Conservation (phyloP, 2,113 vertebrate species). For the Notiomystis cincta region DNA sequence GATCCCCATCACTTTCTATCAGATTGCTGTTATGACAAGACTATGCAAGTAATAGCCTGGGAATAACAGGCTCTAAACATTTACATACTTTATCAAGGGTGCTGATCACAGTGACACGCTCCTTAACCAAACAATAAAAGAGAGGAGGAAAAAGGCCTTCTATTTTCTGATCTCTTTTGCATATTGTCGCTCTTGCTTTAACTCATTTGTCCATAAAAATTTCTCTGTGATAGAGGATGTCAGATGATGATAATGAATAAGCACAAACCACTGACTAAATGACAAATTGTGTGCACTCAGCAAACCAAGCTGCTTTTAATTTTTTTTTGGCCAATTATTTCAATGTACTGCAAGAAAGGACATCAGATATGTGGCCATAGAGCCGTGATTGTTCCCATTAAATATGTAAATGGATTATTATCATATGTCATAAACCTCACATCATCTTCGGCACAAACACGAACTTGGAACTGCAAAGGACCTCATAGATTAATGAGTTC, state of each 20-base stretch:
- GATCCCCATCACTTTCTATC: slow-evolving; percentile 28
- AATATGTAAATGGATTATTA: slow-evolving; percentile 44
- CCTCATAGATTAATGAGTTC: slow-evolving; percentile 27
- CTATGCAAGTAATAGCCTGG: neutral
- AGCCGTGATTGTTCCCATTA: neutral
- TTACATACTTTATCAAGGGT: slow-evolving; percentile 50
- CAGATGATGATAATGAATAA: slow-evolving; percentile 41
- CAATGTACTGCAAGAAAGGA: slow-evolving; percentile 21
- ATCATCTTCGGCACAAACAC: neutral
- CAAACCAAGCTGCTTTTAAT: neutral
- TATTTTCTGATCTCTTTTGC: slow-evolving; percentile 34
- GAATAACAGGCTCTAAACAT: slow-evolving; percentile 27
- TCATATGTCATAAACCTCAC: slow-evolving; percentile 13
- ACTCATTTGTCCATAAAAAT: slow-evolving; percentile 17
- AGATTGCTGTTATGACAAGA: slow-evolving; percentile 1
- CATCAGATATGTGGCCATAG: neutral
- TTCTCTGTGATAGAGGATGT: neutral
- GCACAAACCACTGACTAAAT: slow-evolving; percentile 13
- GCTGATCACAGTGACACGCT: neutral
- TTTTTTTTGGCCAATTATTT: slow-evolving; percentile 33
- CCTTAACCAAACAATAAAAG: slow-evolving; percentile 31
- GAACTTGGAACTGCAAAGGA: neutral
- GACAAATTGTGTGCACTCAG: slow-evolving; percentile 26
- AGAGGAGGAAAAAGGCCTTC: neutral
- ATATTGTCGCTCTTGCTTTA: slow-evolving; percentile 32